phyloP scores from a whole-genome alignment of 2,797 vertebrate genomes.

The Sarcophilus harrisii region DNA sequence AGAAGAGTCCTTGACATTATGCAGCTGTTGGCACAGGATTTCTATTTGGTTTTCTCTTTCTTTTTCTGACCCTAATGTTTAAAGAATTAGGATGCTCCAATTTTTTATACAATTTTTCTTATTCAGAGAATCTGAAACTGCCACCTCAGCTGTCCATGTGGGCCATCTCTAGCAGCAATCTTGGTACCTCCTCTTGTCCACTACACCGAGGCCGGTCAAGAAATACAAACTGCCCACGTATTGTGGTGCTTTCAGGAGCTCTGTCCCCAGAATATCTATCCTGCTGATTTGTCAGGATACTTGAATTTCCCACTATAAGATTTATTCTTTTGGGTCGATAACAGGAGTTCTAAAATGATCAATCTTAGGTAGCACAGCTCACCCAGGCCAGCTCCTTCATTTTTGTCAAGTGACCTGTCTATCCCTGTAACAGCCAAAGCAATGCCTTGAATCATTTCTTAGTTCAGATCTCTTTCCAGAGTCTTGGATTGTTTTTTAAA shows the following conservation, averaged over 20 bases:
- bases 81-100: neutral
- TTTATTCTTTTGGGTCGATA: neutral
- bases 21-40: neutral
- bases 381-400: neutral
- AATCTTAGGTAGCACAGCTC: neutral
- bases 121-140: neutral
- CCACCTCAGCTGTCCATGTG: too few relatives aligned
- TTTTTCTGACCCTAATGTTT: neutral
- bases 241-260: neutral
- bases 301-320: neutral
- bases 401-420: neutral
- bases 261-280: neutral
- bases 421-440: neutral
- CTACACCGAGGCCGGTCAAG: neutral
- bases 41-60: neutral
- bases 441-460: neutral
- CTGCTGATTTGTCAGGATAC: neutral
- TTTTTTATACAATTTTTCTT: neutral
- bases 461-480: neutral
- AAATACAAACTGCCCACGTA: neutral
- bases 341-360: neutral
- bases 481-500: neutral
- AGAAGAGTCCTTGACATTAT: neutral
- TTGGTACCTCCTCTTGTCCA: neutral
- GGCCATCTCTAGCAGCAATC: neutral